These are phyloP conservation scores for Acrocephalus scirpaceus DNA, from an alignment of 2,797 vertebrate species.

Conservation along the genomic window DNA sequence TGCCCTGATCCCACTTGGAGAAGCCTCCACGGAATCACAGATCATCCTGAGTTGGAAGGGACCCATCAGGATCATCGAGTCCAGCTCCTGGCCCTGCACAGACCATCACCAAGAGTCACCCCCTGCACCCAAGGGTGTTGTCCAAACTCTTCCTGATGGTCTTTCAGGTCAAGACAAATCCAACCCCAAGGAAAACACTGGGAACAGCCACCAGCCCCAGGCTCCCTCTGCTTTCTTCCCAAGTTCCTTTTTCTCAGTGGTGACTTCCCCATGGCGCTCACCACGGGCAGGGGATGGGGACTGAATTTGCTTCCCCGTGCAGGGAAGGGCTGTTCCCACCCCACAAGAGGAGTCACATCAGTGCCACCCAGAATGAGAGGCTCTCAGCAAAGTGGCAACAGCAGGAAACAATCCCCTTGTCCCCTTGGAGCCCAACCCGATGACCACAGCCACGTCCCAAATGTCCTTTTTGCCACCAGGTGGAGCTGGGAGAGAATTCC, in stretches of 20 bases:
- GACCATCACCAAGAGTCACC: background rate
- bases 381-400: background rate
- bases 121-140: no score
- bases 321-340: background rate
- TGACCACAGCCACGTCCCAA: background rate
- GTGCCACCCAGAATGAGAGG: rapidly evolving
- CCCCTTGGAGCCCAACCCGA: background rate
- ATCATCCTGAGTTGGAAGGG: background rate
- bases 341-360: rapidly evolving
- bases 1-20: background rate
- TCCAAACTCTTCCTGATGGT: background rate
- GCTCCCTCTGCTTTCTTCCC: background rate
- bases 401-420: background rate
- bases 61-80: background rate
- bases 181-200: background rate
- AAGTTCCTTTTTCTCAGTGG: background rate
- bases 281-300: rapidly evolving
- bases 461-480: constrained; percentile 26
- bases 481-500: constrained; percentile 55
- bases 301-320: rapidly evolving
- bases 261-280: rapidly evolving
- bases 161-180: background rate
- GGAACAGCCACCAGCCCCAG: background rate
- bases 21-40: background rate
- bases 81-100: background rate